Evolutionary conservation across 2,797 vertebrate species (phyloP).

Genomic region (Micrastur ruficollis): DNA sequence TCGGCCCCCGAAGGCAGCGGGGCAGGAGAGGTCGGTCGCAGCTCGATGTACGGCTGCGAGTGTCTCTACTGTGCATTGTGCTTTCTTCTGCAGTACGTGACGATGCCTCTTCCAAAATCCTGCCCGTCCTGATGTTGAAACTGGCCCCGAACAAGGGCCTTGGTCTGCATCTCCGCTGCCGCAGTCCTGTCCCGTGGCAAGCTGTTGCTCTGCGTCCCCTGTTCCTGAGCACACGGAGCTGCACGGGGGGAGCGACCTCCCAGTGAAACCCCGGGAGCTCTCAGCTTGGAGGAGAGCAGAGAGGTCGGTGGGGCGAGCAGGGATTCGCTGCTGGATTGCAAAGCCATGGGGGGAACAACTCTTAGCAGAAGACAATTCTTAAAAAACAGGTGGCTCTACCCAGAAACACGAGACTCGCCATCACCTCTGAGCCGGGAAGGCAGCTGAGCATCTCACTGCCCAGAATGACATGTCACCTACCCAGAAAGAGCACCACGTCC

Average conservation of each 20-base stretch:
- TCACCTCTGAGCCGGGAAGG: neutral
- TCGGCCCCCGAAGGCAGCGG: neutral
- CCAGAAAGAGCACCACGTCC: neutral
- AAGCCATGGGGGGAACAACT: neutral
- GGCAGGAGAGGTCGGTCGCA: neutral
- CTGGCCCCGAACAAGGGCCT: neutral
- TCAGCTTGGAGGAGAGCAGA: neutral
- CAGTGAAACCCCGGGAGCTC: rapidly evolving
- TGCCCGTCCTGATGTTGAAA: neutral
- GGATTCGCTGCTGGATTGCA: neutral
- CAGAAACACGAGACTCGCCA: neutral
- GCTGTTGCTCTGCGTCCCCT: too few species aligned
- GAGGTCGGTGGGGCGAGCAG: neutral
- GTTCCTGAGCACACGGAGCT: neutral
- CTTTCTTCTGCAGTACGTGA: neutral
- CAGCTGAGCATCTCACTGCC: neutral
- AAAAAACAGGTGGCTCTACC: neutral
- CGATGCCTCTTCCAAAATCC: neutral
- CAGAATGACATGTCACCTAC: neutral
- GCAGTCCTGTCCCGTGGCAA: neutral
- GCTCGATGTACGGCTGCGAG: rapidly evolving
- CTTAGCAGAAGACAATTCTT: neutral
- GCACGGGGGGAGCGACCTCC: rapidly evolving
- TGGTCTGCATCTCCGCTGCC: neutral
- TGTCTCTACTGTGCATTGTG: neutral